These are phyloP conservation scores for Malthinus seriepunctatus DNA, from an alignment of 2,888 invertebrate species.

Conservation along the genomic window DNA sequence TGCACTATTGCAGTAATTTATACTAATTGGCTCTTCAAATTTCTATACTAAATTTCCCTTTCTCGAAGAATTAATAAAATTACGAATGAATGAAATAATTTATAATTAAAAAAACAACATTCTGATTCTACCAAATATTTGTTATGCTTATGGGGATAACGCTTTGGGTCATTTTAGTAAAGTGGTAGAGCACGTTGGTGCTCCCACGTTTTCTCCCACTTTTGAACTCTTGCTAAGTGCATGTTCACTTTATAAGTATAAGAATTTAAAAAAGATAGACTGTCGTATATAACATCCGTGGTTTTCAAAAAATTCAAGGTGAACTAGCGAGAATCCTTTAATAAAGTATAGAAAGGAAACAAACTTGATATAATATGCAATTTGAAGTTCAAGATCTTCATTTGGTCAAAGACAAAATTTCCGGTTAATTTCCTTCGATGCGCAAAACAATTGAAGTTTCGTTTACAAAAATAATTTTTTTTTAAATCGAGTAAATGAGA, in stretches of 20 bases:
- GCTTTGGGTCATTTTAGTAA: constrained; percentile 5
- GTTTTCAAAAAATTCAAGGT: constrained; percentile 6
- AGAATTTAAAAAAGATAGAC: constrained; percentile 2
- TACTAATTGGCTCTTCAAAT: too few relatives aligned
- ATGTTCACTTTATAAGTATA: constrained; percentile 5
- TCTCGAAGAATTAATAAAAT: too few relatives aligned
- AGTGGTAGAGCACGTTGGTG: constrained; percentile 5
- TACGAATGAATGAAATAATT: too few relatives aligned
- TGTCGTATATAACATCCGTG: neutral
- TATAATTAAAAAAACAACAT: too few relatives aligned
- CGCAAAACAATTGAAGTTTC: too few relatives aligned
- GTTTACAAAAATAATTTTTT: too few relatives aligned
- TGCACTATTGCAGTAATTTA: too few relatives aligned
- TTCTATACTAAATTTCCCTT: too few relatives aligned
- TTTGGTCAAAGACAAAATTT: neutral
- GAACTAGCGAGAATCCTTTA: constrained; percentile 4
- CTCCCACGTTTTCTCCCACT: constrained; percentile 2
- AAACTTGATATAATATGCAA: neutral
- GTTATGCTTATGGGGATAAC: neutral
- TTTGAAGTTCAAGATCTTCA: neutral
- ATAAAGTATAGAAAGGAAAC: constrained; percentile 3
- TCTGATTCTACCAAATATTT: too few relatives aligned
- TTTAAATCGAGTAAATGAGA: too few relatives aligned
- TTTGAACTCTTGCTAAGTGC: constrained; percentile 3
- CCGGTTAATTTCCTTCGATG: neutral